phyloP scores from a whole-genome alignment of 2,113 vertebrate genomes.

The Paramisgurnus dabryanus region DNA sequence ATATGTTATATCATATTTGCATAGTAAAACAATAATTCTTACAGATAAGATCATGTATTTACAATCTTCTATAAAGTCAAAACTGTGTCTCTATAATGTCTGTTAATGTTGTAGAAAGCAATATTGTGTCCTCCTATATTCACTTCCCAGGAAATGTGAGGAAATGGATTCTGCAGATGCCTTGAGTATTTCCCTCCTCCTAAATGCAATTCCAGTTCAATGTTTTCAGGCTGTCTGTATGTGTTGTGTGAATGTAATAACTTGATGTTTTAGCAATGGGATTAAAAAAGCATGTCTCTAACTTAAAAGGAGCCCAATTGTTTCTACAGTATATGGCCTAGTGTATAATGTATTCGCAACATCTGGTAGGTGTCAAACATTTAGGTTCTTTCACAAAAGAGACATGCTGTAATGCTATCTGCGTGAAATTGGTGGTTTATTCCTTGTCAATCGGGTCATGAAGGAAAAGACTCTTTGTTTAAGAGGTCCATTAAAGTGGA shows the following conservation, averaged over 20 bases:
- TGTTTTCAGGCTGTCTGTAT: conserved; percentile 2
- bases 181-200: conserved; percentile 11
- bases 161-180: conserved; percentile 58
- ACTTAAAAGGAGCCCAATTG: no score
- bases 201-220: conserved; percentile 5
- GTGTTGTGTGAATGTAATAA: neutral
- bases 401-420: neutral
- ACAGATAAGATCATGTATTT: no score
- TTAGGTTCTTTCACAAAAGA: neutral
- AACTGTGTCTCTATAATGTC: neutral
- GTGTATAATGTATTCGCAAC: neutral
- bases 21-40: no score
- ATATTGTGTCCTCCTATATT: neutral
- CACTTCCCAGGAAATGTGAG: conserved; percentile 47
- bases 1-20: no score
- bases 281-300: neutral
- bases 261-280: no score
- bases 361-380: neutral
- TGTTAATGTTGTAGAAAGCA: neutral
- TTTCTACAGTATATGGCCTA: no score
- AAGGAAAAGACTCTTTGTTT: conserved; percentile 6
- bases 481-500: conserved; percentile 5
- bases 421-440: neutral
- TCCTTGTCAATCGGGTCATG: neutral
- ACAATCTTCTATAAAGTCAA: neutral